Conservation (phyloP, 2,797 vertebrate species). For the Epinephelus coioides region DNA sequence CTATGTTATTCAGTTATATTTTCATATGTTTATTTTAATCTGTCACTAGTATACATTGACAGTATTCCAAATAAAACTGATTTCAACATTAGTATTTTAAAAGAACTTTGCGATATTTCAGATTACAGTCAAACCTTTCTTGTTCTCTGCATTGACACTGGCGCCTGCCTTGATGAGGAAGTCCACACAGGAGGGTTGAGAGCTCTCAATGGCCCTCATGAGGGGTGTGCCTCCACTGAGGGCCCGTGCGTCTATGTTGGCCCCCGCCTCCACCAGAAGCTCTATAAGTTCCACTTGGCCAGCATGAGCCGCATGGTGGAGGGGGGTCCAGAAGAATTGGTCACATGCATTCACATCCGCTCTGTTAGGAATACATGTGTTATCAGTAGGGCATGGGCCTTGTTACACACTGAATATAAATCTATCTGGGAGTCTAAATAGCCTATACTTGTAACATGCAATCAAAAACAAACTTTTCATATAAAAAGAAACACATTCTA, state of each 20-base stretch:
- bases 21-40: background rate
- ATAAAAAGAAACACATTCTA: no score
- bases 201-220: slow-evolving; percentile 92
- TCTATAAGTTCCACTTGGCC: slow-evolving; percentile 90
- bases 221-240: slow-evolving; percentile 91
- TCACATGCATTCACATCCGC: slow-evolving; percentile 88
- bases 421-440: background rate
- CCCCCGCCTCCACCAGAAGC: slow-evolving; percentile 89
- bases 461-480: no score
- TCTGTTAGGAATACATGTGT: slow-evolving; percentile 55
- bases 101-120: background rate
- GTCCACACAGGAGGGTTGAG: slow-evolving; percentile 89
- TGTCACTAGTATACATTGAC: background rate
- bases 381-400: background rate
- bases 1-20: background rate
- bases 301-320: slow-evolving; percentile 93
- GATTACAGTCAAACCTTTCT: slow-evolving; percentile 84
- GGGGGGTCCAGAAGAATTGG: slow-evolving; percentile 95
- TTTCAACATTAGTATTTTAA: background rate
- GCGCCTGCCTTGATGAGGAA: slow-evolving; percentile 90
- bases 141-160: slow-evolving; percentile 85
- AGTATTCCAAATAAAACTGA: background rate
- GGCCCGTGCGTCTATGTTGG: slow-evolving; percentile 84
- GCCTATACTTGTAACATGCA: no score
- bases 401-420: background rate